A percentile compares a stretch with the other conserved stretches of the same genome.
These are phyloP conservation scores for Pachydiplax longipennis DNA, from an alignment of 2,888 invertebrate species.

Conservation along the genomic window DNA sequence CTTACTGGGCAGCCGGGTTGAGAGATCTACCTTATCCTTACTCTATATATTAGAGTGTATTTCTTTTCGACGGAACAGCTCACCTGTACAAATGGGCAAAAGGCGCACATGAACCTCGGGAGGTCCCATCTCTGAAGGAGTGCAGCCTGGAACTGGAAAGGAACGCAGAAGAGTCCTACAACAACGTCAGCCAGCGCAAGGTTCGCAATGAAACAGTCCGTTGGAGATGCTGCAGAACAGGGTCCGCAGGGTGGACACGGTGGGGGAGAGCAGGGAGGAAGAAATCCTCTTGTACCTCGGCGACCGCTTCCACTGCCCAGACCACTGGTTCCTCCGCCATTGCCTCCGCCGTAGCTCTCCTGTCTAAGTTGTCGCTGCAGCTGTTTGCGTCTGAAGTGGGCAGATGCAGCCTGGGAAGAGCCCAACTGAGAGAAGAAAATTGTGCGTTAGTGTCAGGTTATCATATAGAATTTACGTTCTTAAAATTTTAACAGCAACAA, in stretches of 20 bases:
- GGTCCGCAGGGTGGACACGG: constrained; percentile 8
- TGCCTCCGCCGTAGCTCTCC: constrained; percentile 23
- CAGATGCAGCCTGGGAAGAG: constrained; percentile 9
- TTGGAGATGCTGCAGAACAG: constrained; percentile 58
- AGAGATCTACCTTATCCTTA: too few species aligned
- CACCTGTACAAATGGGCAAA: constrained; percentile 87
- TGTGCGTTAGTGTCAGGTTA: background rate
- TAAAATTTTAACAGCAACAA: too few species aligned
- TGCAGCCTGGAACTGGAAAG: constrained; percentile 88
- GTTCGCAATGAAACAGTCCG: constrained; percentile 87
- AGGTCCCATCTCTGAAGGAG: constrained; percentile 85
- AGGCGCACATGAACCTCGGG: constrained; percentile 85
- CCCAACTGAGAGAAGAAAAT: background rate
- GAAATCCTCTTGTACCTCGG: background rate
- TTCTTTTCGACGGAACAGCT: background rate
- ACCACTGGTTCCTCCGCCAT: background rate
- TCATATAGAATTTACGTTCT: too few species aligned
- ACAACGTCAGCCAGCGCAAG: constrained; percentile 86
- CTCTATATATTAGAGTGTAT: background rate
- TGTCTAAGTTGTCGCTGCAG: constrained; percentile 12
- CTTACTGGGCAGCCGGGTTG: too few species aligned
- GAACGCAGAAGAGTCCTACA: constrained; percentile 84
- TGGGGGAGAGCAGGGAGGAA: constrained; percentile 1
- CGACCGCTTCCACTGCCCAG: background rate
- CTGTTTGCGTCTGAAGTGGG: constrained; percentile 27